Base-by-base conservation (phyloP, 2,113 vertebrate genomes). In the Boulengeromyrus knoepffleri region DNA sequence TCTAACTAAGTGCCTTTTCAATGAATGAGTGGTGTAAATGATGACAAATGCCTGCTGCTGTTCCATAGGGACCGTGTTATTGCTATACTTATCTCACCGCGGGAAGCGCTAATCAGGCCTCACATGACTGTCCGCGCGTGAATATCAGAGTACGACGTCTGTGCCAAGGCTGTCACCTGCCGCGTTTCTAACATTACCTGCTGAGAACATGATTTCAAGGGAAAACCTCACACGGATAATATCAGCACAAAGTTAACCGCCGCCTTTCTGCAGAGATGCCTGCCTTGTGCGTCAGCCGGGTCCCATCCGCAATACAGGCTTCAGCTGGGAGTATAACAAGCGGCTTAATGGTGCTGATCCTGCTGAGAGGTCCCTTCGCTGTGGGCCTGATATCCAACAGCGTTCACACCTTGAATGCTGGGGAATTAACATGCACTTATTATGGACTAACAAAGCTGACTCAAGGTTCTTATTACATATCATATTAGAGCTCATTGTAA, bases 51-150 rank as follows among this genome's bases (percentile, higher is more conserved):
- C 17, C 87, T 47, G 36, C 50, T 45, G 10, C 46, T 24, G 39
- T 2, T 31, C 88, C 77, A 80, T 80, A 19, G 31, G n/a, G 47
- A 56, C 3, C 89, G 89, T 8, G 1, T 17, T 87, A 7, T 90
- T 93, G 91, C 93, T 94, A 91, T 87, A 83, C 89, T 92, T 93
- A 85, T 56, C 89, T 53, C 46, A 52, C 49, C 49, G 50, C 85
- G 58, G 39, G 87, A 53, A 56, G 62, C 36, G 49, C 49, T 27
- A 46, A 85, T 70, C 5, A 62, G 74, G 49, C 4, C 49, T 89
- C 89, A 90, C 87, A 90, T 90, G 84, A 70, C 87, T 31, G 24
- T 15, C 84, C 47, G 13, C 70, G 24, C 53, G 19, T 36, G 70
- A 47, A 42, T 90, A 89, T 89, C 89, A 89, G 53, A 88, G 83